Base-by-base conservation (phyloP, 2,888 invertebrate genomes). In the Pseudoips prasinana region DNA sequence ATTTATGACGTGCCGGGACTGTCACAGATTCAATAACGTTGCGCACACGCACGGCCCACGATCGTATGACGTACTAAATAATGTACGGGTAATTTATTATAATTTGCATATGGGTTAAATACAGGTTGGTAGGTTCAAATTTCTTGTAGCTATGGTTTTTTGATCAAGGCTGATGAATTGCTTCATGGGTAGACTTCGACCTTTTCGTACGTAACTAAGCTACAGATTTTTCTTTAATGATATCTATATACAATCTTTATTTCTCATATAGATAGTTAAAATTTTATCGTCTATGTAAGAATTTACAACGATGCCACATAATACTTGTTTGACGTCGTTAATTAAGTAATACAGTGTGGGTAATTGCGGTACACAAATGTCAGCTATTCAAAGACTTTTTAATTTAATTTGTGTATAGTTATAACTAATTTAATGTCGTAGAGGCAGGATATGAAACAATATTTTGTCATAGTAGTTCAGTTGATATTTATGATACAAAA, bases 1-100 rank as follows among this genome's bases (percentile, higher is more conserved):
- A 73, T 75, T 74, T 75, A 75, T 68, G 73, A 74, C 43, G 74
- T 73, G 73, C 58, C 59, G 64, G 63, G 62, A 58, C 60, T 67
- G 64, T 64, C 72, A 65, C 66, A 67, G 68, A 68, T 71, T 73
- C 69, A 73, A 73, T 74, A 69, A 64, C 53, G 55, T 45, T 57
- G 70, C 68, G 67, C 68, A 46, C 59, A 60, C 68, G 69, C 74
- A 69, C 55, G 41, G 39, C 60, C 54, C 59, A 64, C 62, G 61
- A 58, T 43, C 64, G 57, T 56, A 53, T 65, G 66, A 66, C 61
- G 50, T 54, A 43, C 51, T 37, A 51, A 55, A 43, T 50, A 48
- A 53, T 55, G 52, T 52, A 55, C 44, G 48, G 39, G 46, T 59
- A 58, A 64, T 58, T 61, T 59, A 64, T 63, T 57, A 49, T 55